These are phyloP conservation scores for Coturnix japonica DNA, from an alignment of 2,113 vertebrate genomes.

Conservation along the genomic window DNA sequence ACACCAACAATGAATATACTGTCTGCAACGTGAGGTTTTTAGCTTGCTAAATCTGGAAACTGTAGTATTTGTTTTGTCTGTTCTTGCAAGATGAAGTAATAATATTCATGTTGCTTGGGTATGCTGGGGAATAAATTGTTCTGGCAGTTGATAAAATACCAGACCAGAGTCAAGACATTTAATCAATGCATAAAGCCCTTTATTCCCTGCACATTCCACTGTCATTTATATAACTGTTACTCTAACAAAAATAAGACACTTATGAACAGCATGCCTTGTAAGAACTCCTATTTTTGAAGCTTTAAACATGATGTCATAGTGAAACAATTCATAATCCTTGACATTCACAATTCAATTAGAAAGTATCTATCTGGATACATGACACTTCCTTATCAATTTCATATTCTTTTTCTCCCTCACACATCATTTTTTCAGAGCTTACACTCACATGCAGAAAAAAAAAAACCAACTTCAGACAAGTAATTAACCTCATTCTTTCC, in stretches of 20 bases:
- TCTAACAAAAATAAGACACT: neutral
- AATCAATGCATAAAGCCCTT: neutral
- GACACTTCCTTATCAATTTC: neutral
- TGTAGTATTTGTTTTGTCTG: neutral
- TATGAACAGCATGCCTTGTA: neutral
- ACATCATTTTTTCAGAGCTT: neutral
- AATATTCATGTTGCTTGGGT: neutral
- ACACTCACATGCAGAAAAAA: neutral
- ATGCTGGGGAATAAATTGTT: neutral
- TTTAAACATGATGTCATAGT: neutral
- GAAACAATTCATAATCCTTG: accelerated
- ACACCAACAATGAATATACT: neutral
- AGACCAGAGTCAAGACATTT: neutral
- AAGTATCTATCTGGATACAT: neutral
- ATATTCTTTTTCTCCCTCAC: neutral
- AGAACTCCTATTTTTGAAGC: neutral
- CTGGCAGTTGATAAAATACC: constrained; percentile 13
- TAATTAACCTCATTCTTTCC: neutral
- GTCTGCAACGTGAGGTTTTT: neutral
- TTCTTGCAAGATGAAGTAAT: neutral
- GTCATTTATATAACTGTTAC: neutral
- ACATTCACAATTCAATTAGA: neutral
- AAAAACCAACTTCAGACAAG: neutral
- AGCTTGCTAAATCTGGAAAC: neutral
- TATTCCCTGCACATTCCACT: neutral